These are phyloP conservation scores for Diplodus sargus DNA, from an alignment of 2,797 vertebrate genomes.

Conservation along the genomic window DNA sequence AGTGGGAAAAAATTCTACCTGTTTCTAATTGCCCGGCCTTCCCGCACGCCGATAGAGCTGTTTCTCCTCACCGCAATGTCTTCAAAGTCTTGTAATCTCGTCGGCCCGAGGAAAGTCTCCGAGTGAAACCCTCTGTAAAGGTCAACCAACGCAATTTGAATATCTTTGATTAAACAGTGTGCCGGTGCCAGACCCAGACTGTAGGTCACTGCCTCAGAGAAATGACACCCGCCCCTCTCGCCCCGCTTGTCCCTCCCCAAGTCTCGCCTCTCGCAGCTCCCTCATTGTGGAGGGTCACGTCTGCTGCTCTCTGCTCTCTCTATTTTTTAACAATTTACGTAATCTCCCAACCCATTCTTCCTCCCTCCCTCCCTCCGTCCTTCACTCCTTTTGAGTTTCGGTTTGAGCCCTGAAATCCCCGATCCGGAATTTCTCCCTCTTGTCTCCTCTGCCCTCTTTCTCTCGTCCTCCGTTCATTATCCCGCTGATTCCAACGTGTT, in stretches of 20 bases:
- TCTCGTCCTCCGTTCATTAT: slow-evolving; percentile 34
- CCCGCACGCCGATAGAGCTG: slow-evolving; percentile 16
- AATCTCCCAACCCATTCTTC: slow-evolving; percentile 31
- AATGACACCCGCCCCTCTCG: slow-evolving; percentile 63
- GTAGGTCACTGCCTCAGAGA: slow-evolving; percentile 76
- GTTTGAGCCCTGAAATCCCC: slow-evolving; percentile 19
- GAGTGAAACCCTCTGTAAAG: slow-evolving; percentile 71
- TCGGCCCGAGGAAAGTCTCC: slow-evolving; percentile 48
- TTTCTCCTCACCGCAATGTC: slow-evolving; percentile 36
- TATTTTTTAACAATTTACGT: slow-evolving; percentile 37
- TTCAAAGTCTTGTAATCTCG: slow-evolving; percentile 67
- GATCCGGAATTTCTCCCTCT: neutral
- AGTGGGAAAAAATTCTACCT: neutral
- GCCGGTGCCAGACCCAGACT: slow-evolving; percentile 58
- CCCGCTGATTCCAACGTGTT: slow-evolving; percentile 1
- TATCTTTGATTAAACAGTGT: slow-evolving; percentile 77
- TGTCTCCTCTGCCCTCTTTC: slow-evolving; percentile 11
- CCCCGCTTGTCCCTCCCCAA: slow-evolving; percentile 50
- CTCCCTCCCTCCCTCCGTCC: slow-evolving; percentile 1
- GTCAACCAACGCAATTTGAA: slow-evolving; percentile 78
- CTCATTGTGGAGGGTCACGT: slow-evolving; percentile 51
- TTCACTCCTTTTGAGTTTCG: neutral
- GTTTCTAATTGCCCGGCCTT: slow-evolving; percentile 41
- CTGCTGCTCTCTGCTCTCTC: slow-evolving; percentile 1
- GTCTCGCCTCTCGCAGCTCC: slow-evolving; percentile 35